Base-by-base conservation (phyloP, 2,888 invertebrate species). In the Aelia acuminata region DNA sequence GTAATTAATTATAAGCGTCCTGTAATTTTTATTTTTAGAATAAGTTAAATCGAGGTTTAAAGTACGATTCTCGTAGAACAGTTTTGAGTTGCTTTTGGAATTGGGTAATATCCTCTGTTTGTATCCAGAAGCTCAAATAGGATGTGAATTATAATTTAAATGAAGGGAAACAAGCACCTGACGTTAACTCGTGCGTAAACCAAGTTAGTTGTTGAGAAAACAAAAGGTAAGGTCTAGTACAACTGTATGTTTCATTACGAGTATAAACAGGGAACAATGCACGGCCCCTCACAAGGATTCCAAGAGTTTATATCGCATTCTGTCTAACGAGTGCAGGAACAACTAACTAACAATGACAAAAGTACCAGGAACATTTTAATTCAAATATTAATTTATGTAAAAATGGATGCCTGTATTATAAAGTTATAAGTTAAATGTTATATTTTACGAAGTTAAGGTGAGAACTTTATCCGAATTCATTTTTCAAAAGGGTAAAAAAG, bases 111-210 rank as follows among this genome's bases (percentile, higher is more conserved):
- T 70, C 63, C 20, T 7, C 31, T 20, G 35, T 70, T 70, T 70
- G 35, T 5, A 18, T 70, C 31, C 18, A 20, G 63, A 5, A 70
- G 35, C 63, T 70, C 35, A 70, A 70, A 63, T 31, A 63, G 63
- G 63, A 63, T 63, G 63, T 35, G 63, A 63, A 70, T 70, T 70
- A 70, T 35, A 70, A 70, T 70, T 70, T 70, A 70, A 63, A 70
- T 70, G 63, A 70, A 70, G 63, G 63, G 35, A 70, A 70, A 70
- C 63, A 70, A 35, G 63, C 31, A 70, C 31, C 35, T 70, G 63
- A 70, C 63, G 31, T 70, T 35, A 70, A 70, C 63, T 70, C 63
- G 63, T 31, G 31, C 63, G 63, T 70, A 35, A 35, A 31, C 35
- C 63, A 70, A 70, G 63, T 70, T 70, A 70, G 31, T 70, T 70